phyloP scores from a whole-genome alignment of 53 echinoderm and acorn worm species.

The Luidia sarsii region DNA sequence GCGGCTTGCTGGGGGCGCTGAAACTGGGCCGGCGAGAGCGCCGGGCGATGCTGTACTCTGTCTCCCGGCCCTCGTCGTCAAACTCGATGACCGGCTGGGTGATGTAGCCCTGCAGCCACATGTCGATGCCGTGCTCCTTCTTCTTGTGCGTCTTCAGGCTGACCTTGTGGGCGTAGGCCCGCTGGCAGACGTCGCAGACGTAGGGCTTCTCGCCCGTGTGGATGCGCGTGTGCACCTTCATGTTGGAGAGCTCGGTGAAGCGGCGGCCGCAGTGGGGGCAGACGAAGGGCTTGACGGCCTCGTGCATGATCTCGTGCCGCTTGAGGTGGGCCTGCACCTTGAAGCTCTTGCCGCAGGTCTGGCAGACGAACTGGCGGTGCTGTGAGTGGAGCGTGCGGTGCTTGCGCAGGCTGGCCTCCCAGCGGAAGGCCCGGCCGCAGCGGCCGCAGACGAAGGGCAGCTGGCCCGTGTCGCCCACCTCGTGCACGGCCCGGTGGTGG shows the following conservation, averaged over 20 bases:
- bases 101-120: constrained; percentile 56
- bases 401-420: constrained; percentile 62
- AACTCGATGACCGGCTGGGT: constrained; percentile 52
- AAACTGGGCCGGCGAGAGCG: constrained; percentile 34
- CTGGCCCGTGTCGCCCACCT: constrained; percentile 46
- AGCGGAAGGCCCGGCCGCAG: constrained; percentile 50
- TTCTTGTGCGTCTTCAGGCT: constrained; percentile 71
- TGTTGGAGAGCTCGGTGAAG: constrained; percentile 58
- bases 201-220: constrained; percentile 70
- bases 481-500: constrained; percentile 50
- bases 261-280: constrained; percentile 61
- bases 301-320: constrained; percentile 58
- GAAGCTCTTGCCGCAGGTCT: constrained; percentile 60
- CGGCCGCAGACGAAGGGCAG: constrained; percentile 43
- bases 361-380: constrained; percentile 61
- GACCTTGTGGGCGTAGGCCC: constrained; percentile 60
- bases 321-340: constrained; percentile 53
- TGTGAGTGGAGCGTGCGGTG: constrained; percentile 60
- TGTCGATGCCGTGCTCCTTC: constrained; percentile 60
- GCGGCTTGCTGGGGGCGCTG: constrained; percentile 26
- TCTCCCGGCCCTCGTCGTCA: constrained; percentile 49
- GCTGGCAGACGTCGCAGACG: constrained; percentile 51
- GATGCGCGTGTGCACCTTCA: constrained; percentile 53
- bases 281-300: constrained; percentile 54
- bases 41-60: constrained; percentile 45